Evolutionary conservation across 53 echinoderm and acorn worm species (phyloP), one percentile per base, ranked within the genome.

Genomic region (Echinometra lucunter): DNA sequence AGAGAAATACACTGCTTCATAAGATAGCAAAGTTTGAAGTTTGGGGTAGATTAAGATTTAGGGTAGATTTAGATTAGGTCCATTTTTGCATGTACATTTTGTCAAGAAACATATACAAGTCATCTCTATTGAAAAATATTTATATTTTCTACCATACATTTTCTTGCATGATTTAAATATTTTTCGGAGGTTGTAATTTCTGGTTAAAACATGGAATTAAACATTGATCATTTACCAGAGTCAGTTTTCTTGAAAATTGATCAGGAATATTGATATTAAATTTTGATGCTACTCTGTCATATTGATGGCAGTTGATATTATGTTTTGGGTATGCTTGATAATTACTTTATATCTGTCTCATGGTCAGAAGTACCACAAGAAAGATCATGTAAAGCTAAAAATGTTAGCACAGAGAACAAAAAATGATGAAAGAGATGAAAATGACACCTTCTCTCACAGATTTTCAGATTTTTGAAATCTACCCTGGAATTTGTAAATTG

Each of bases 1-100:
- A 32, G 32, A 1, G 34, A 9, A n/a, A n/a, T 11, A 32, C 28
- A 30, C 32, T 67, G 28, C 30, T 67, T 67, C 6, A 16, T 28
- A 16, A 66, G 28, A 66, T 19, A 40, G 38, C 42, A 23, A 38
- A 78, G 38, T 42, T 42, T 78, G 42, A 78, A 40, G 78, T 42
- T 12, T 78, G 42, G 78, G 5, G 38, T 18, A 38, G n/a, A n/a
- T n/a, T n/a, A n/a, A n/a, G n/a, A n/a, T n/a, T n/a, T n/a, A 19
- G 78, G 78, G 78, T 78, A 40, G 42, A 38, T 40, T 78, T 42
- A 78, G 78, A 6, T 40, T 18, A 78, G 78, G 42, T 78, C 23
- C 42, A 78, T 78, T 78, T n/a, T 78, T 40, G 42, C 38, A 40
- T 78, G 78, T 78, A 78, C 2, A 78, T 38, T 78, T 78, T 78